Evolutionary conservation across 2,797 vertebrate species (phyloP), one percentile per base, ranked within the genome.

Genomic region (Pelochelys cantorii): DNA sequence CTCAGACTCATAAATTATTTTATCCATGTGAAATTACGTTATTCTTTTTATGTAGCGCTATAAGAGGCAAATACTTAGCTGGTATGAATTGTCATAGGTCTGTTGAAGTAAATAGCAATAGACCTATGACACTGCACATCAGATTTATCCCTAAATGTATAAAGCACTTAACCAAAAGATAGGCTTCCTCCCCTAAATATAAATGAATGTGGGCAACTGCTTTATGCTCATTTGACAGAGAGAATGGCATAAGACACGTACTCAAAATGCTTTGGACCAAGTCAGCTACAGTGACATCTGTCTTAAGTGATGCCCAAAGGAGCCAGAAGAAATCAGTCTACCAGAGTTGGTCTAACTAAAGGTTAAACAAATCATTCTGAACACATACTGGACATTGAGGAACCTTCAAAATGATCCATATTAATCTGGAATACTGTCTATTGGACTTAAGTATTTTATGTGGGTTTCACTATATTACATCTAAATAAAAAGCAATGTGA

Each of bases 201-300:
- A 60, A 89, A 85, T 91, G 68, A n/a, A 83, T 77, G 55, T 52
- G 37, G 89, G 56, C 27, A 68, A 90, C 60, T 82, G 27, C 59
- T 79, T 71, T 25, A 83, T 13, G 60, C n/a, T 79, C 59, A 86
- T 84, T 42, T 92, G 74, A 94, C 34, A 56, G 68, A 95, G 59
- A 83, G 74, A 93, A 94, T 79, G 34, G 81, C 75, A 52, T 37
- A 68, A 13, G 59, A 95, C 82, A 94, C 27, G 2, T 20, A 57
- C 27, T 90, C 53, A 54, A 42, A 75, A 75, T 87, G 60, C 42
- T 81, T 37, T 53, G 87, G 60, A 90, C 80, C 14, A 27, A 37
- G 14, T 5, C 1, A 54, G 20, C 34, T 83, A 14, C 75, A 25
- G 37, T 5, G 52, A 15, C 52, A 37, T 90, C 74, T 7, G 2